Conservation (phyloP, 1,140 invertebrate species). For the Samia ricini region DNA sequence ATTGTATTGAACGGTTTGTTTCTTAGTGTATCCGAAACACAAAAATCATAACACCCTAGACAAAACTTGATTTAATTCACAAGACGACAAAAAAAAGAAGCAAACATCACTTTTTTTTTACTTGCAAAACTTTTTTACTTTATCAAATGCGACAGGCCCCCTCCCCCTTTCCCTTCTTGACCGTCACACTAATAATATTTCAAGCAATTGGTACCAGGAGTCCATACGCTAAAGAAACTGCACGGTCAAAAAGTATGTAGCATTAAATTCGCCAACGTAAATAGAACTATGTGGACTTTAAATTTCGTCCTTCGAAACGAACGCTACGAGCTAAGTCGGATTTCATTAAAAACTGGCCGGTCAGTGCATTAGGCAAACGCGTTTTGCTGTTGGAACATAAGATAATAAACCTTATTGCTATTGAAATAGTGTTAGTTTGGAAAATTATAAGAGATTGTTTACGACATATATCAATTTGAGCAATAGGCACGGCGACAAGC, state of each 20-base stretch:
- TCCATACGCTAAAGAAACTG: slow-evolving; percentile 51
- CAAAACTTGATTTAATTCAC: slow-evolving; percentile 6
- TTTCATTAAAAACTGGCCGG: slow-evolving; percentile 40
- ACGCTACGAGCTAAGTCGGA: slow-evolving; percentile 2
- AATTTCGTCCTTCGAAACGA: background rate
- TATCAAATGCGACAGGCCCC: slow-evolving; percentile 43
- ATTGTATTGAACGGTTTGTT: no score
- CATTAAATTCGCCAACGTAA: background rate
- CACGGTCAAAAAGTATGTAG: slow-evolving; percentile 38
- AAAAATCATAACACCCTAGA: background rate
- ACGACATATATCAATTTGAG: slow-evolving; percentile 73
- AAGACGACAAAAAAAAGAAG: background rate
- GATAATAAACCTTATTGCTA: slow-evolving; percentile 31
- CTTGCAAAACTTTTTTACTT: slow-evolving; percentile 29
- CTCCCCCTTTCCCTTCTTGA: slow-evolving; percentile 28
- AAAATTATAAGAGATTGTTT: slow-evolving; percentile 28
- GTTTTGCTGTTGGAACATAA: slow-evolving; percentile 1
- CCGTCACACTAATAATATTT: slow-evolving; percentile 60
- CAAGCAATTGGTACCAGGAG: slow-evolving; percentile 67
- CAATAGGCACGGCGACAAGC: slow-evolving; percentile 61
- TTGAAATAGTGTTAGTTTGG: slow-evolving; percentile 25
- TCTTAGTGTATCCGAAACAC: no score
- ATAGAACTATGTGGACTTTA: background rate
- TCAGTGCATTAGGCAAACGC: background rate
- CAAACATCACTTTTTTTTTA: background rate